Conservation (phyloP, 2,113 vertebrate species). For the Calcarius ornatus region DNA sequence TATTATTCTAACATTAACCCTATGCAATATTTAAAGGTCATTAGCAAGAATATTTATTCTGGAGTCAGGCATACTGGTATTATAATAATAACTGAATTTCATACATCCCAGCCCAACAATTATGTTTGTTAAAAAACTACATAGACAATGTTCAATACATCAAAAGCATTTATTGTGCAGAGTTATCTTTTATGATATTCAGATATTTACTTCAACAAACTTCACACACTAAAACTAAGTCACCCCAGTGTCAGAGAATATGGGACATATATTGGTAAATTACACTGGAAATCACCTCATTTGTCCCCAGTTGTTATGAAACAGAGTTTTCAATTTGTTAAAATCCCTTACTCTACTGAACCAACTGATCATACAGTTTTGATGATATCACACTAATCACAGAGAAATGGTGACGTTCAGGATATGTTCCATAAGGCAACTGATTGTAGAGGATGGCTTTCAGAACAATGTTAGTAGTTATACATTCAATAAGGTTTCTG, state of each 20-base stretch:
- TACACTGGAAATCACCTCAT: neutral
- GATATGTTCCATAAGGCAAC: neutral
- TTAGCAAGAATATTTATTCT: slow-evolving; percentile 52
- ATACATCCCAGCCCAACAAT: slow-evolving; percentile 27
- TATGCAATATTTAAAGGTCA: slow-evolving; percentile 23
- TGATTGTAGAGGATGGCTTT: neutral
- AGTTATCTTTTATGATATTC: slow-evolving; percentile 17
- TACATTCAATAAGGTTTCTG: neutral
- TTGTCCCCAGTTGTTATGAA: neutral
- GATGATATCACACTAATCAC: neutral
- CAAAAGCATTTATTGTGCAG: slow-evolving; percentile 7
- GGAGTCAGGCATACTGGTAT: slow-evolving; percentile 26
- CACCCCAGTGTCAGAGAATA: neutral
- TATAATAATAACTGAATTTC: slow-evolving; percentile 40
- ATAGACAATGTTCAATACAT: neutral
- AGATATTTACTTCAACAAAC: slow-evolving; percentile 10
- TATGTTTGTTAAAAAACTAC: slow-evolving; percentile 3
- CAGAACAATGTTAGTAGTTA: neutral
- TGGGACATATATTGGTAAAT: neutral
- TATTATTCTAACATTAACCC: neutral
- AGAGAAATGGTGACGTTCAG: neutral
- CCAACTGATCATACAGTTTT: neutral
- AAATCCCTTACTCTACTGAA: neutral
- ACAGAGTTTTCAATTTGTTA: neutral
- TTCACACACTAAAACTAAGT: neutral